These are phyloP conservation scores for Athalia rosae DNA, from an alignment of 2,888 invertebrate species.

Conservation along the genomic window DNA sequence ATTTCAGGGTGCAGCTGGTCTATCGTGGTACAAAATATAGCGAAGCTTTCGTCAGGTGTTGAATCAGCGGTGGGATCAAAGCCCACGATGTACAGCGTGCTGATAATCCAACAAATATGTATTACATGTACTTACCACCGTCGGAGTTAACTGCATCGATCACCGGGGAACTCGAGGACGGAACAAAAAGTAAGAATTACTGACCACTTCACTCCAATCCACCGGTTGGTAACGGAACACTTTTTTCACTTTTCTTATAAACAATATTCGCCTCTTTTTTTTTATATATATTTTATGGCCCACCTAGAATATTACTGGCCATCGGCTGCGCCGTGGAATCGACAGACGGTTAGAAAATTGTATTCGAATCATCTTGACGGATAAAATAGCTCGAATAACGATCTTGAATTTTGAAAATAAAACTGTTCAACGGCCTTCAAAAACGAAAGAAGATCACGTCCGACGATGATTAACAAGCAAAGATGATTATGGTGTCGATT, in stretches of 20 bases:
- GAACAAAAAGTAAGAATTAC: not conserved
- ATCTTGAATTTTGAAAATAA: no score
- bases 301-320: no score
- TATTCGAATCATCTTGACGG: no score
- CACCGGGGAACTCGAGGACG: not conserved
- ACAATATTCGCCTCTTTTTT: not conserved
- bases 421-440: no score
- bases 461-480: no score
- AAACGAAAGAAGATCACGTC: no score
- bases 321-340: no score
- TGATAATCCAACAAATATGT: not conserved
- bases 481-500: no score
- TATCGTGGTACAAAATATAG: no score
- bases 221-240: conserved; percentile 5
- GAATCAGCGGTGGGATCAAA: conserved; percentile 3
- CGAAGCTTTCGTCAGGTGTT: not conserved
- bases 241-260: not conserved
- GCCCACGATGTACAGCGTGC: not conserved
- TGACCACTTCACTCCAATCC: not conserved
- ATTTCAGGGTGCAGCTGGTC: no score
- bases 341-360: no score
- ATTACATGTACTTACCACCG: not conserved
- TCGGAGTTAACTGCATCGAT: not conserved
- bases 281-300: not conserved
- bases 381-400: no score